Base-by-base conservation (phyloP, 2,113 vertebrate species). In the Asarcornis scutulata region DNA sequence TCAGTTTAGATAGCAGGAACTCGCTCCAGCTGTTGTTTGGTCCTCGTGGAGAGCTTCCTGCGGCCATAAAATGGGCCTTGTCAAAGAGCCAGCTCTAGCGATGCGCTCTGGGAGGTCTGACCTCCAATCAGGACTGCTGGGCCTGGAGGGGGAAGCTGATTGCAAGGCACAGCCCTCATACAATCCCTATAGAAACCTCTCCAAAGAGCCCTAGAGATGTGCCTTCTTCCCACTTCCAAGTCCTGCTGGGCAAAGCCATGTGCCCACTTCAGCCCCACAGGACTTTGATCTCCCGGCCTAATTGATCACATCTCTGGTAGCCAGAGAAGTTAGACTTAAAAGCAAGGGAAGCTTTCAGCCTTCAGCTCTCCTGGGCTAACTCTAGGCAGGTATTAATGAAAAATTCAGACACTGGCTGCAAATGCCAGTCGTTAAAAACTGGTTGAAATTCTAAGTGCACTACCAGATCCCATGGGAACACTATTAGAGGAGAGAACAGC, bases 331-430 rank as follows among this genome's bases (percentile, higher is more conserved):
- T 1, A 1, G 44, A 53, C 48, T 78, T 73, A 46, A 91, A 84
- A 91, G 50, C 38, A 40, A 84, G 53, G 81, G 48, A 78, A 86
- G 12, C 58, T 73, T 83, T 32, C 42, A 81, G 83, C 64, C 60
- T 88, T 2, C 56, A 56, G 56, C 52, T 93, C 85, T 90, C 64
- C 56, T 91, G 64, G 72, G 79, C 68, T 63, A 10, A 15, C 60
- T 86, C 42, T 21, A 11, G 90, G 83, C 80, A 76, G 91, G 69
- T 81, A 44, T 55, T 81, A 11, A 83, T 95, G 83, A 96, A 92
- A 93, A 96, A 94, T 96, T 91, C 85, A 90, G 60, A 12, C 0
- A 0, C 74, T 72, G 89, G 18, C 89, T 94, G 93, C 91, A 40
- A 72, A 75, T 89, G 46, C 67, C 63, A 48, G 75, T 74, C 4